Evolutionary conservation across 2,888 invertebrate genomes (phyloP), one percentile per base, ranked within the genome.

Genomic region (Hypsopygia costalis): DNA sequence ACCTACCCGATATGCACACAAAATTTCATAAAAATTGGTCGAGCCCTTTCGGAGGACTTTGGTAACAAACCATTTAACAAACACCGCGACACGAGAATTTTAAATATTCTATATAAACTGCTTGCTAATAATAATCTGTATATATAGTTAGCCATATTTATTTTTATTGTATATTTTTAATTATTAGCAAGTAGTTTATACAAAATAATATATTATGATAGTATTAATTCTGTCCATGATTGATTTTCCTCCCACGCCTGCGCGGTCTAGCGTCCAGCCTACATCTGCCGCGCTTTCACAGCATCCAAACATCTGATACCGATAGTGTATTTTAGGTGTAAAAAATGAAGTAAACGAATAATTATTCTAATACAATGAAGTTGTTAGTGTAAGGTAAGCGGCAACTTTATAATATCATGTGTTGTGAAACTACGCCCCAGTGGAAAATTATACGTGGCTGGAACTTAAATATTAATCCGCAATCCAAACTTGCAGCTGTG

Each of bases 231-330:
- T 28, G 2, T 52, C 62, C 45, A 6, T 10, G 60, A 69, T 65
- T 55, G 44, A 45, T 43, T 36, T 22, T 11, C 12, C 44, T n/a
- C 21, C 6, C 38, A 69, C 87, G 86, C 70, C 55, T 85, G 87
- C 85, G 87, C 74, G 51, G 68, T 79, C 55, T 52, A 66, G 72
- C 73, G 30, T 16, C 3, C 29, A 51, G 52, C 57, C 73, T 71
- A 69, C 76, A 72, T 71, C 70, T 71, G 55, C 45, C 47, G 61
- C 55, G 51, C 45, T 41, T 42, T 46, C 45, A 42, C 78, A 87
- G 80, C 80, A 71, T 82, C 81, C 65, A 31, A 39, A 51, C 66
- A 62, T 66, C 69, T 70, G 61, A 62, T 53, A 55, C 50, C 53
- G 63, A 64, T 62, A 45, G 46, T 43, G 48, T 49, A 43, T 46